A percentile compares a stretch with the other conserved stretches of the same genome.
Conservation (phyloP, 2,113 vertebrate genomes). For the Osmerus eperlanus region DNA sequence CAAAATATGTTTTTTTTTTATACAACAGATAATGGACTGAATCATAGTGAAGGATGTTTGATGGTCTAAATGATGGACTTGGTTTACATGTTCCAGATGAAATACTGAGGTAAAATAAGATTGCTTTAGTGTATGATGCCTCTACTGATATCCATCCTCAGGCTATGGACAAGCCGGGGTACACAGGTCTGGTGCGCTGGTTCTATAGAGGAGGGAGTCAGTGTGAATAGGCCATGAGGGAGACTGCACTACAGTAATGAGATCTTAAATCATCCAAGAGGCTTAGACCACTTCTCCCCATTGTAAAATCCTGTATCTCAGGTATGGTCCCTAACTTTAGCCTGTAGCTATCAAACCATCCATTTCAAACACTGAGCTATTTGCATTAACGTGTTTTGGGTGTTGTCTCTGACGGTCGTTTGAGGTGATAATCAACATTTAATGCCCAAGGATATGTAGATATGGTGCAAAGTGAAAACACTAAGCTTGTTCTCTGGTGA, state of each 20-base stretch:
- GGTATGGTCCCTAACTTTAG: not conserved
- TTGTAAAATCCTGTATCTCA: not conserved
- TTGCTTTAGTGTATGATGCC: no score
- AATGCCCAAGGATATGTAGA: not conserved
- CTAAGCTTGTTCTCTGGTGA: no score
- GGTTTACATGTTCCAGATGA: not conserved
- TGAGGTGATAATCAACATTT: not conserved
- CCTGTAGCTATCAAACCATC: slow-evolving; percentile 13
- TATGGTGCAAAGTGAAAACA: no score
- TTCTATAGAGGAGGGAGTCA: not conserved
- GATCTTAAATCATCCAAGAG: not conserved
- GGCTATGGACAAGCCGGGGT: not conserved
- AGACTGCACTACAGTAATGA: slow-evolving; percentile 6
- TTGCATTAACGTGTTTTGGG: slow-evolving; percentile 1
- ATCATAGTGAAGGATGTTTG: not conserved
- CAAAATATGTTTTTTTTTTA: no score
- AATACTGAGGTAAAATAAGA: not conserved
- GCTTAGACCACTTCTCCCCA: not conserved
- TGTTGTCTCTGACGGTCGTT: slow-evolving; percentile 3
- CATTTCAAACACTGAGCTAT: not conserved
- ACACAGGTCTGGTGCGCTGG: not conserved
- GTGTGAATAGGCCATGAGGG: slow-evolving; percentile 14
- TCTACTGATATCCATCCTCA: not conserved
- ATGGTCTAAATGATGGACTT: not conserved
- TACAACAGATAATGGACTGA: not conserved